phyloP scores from a whole-genome alignment of 2,888 invertebrate species.

The Ceraclea dissimilis region DNA sequence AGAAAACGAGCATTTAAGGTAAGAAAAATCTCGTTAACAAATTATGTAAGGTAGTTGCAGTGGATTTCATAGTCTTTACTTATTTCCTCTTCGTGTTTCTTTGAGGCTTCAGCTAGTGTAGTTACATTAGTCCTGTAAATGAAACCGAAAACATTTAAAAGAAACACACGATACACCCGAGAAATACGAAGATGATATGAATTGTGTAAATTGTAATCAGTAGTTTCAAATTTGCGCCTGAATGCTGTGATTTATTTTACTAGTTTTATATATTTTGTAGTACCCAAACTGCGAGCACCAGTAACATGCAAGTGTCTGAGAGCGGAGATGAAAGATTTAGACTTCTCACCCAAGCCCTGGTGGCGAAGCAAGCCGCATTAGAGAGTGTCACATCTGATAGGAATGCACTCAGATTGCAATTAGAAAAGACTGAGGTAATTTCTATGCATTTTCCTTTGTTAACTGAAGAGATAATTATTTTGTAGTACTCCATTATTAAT shows the following conservation, averaged over 20 bases:
- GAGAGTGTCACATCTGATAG: conserved; percentile 71
- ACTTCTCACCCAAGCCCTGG: conserved; percentile 64
- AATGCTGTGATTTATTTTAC: background rate
- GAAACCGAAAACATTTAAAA: background rate
- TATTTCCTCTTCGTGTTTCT: no score
- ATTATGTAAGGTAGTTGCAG: no score
- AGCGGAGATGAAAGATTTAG: conserved; percentile 37
- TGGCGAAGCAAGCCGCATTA: conserved; percentile 68
- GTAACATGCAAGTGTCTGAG: conserved; percentile 31
- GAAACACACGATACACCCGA: background rate
- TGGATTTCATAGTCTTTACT: no score
- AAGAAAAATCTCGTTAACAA: no score
- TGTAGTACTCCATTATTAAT: no score
- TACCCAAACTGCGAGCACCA: conserved; percentile 17
- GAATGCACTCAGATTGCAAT: conserved; percentile 65
- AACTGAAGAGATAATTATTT: conserved; percentile 6
- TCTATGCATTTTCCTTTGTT: conserved; percentile 2
- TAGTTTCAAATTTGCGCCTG: background rate
- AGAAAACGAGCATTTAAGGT: conserved; percentile 24
- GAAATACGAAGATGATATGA: background rate
- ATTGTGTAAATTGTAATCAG: background rate
- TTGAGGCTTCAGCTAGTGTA: background rate
- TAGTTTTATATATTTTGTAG: conserved; percentile 2
- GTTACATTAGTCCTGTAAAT: background rate
- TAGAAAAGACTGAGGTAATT: conserved; percentile 62